Base-by-base conservation (phyloP, 2,888 invertebrate genomes). In the Luperina nickerlii region DNA sequence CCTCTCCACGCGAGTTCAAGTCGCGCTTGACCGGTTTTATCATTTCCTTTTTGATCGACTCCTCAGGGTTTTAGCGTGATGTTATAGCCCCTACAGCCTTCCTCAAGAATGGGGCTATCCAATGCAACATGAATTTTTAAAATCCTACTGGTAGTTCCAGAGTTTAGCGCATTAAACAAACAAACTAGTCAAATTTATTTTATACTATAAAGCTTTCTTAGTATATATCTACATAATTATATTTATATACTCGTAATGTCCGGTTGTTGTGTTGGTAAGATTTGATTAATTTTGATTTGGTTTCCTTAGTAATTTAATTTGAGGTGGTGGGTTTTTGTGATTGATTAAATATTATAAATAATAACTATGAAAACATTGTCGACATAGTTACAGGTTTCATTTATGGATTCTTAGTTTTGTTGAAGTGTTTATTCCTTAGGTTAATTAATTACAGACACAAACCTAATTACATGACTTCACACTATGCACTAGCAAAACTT, bases 221-320 rank as follows among this genome's bases (percentile, higher is more conserved):
- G 32, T 32, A 32, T 32, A 32, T 32, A 32, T 32, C 32, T 32
- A 32, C 32, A 32, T 32, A 32, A 32, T 32, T 32, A 32, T 32
- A 32, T 32, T 32, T 32, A 32, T 32, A 32, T 32, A 32, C 32
- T 32, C 32, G 32, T 32, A 32, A 57, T n/a, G 24, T 45, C 24
- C 69, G 63, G 62, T 63, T 54, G 20, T 68, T 45, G 38, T 38
- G 15, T 62, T 45, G 27, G 67, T 62, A 45, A 38, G 13, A 27
- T 45, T 75, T 80, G 8, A 76, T 76, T 48, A 57, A 18, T 57
- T 80, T 82, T 27, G n/a, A 62, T 27, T 62, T 45, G 18, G 24
- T 24, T 75, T 45, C 11, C 8, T 42, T 38, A 38, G 27, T 38
- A 32, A 76, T 54, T 62, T 18, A 27, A 54, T 57, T 69, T n/a